These are phyloP conservation scores for Acanthaster planci DNA, from an alignment of 35 echinoderm and acorn worm species.

Conservation along the genomic window DNA sequence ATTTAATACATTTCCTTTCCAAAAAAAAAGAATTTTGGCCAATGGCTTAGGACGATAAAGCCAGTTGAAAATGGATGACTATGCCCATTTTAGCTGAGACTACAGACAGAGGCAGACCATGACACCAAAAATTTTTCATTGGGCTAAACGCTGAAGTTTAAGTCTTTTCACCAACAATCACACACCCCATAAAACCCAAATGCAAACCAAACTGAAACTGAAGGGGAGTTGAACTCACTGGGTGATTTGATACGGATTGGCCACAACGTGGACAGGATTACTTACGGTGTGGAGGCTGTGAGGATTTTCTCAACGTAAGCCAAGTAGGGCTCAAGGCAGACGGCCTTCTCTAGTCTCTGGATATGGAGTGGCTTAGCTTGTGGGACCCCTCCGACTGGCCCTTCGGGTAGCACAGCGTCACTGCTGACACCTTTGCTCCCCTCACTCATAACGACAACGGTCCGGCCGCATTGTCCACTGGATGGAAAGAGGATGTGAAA, in stretches of 20 bases:
- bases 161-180: no score
- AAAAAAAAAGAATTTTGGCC: no score
- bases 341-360: constrained; percentile 77
- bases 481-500: no score
- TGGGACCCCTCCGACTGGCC: constrained; percentile 81
- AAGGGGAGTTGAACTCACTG: background rate
- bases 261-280: background rate
- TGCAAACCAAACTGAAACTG: background rate
- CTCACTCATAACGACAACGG: constrained; percentile 33
- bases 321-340: constrained; percentile 73
- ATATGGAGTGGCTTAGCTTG: constrained; percentile 92
- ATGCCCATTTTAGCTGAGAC: no score
- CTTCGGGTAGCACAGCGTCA: constrained; percentile 62
- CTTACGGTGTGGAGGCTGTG: constrained; percentile 26
- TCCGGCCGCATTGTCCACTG: background rate
- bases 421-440: constrained; percentile 45
- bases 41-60: no score
- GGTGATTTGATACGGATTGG: background rate
- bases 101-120: no score
- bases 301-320: constrained; percentile 39
- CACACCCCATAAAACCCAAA: background rate
- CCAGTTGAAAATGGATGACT: no score
- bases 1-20: no score
- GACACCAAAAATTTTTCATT: no score
- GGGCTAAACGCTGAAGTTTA: no score